Evolutionary conservation across 2,113 vertebrate species (phyloP).

Genomic region (Jaculus jaculus): DNA sequence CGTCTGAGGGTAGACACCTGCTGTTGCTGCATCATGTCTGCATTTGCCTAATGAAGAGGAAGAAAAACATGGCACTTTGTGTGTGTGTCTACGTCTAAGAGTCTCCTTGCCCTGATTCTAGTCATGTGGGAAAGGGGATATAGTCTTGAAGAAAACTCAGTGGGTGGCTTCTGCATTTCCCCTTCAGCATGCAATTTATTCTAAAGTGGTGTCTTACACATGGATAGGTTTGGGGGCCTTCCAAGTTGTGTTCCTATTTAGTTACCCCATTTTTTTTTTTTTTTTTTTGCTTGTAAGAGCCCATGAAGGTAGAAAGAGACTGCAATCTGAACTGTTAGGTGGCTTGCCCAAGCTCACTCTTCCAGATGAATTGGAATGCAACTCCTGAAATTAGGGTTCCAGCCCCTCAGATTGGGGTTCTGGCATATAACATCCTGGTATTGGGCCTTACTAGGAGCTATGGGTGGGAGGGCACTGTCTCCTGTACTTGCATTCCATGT

Average conservation of each 20-base stretch:
- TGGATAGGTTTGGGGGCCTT: not conserved
- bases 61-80: not conserved
- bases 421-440: not conserved
- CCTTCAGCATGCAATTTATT: not conserved
- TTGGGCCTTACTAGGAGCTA: not conserved
- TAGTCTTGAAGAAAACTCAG: not conserved
- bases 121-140: not conserved
- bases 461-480: not conserved
- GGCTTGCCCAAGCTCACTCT: not conserved
- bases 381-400: not conserved
- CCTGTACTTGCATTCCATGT: not conserved
- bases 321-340: not conserved
- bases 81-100: not conserved
- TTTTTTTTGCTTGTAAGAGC: not conserved
- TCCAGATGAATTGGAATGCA: not conserved
- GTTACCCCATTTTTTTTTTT: no score
- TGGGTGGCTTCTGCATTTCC: not conserved
- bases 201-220: not conserved
- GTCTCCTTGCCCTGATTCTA: not conserved
- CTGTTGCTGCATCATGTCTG: not conserved
- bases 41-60: not conserved
- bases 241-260: not conserved
- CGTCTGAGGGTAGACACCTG: not conserved
- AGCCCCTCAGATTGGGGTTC: not conserved
- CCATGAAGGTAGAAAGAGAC: not conserved